A percentile compares a stretch with the other conserved stretches of the same genome.
Evolutionary conservation across 1,140 invertebrate species (phyloP).

Genomic region (Lucilia cuprina): DNA sequence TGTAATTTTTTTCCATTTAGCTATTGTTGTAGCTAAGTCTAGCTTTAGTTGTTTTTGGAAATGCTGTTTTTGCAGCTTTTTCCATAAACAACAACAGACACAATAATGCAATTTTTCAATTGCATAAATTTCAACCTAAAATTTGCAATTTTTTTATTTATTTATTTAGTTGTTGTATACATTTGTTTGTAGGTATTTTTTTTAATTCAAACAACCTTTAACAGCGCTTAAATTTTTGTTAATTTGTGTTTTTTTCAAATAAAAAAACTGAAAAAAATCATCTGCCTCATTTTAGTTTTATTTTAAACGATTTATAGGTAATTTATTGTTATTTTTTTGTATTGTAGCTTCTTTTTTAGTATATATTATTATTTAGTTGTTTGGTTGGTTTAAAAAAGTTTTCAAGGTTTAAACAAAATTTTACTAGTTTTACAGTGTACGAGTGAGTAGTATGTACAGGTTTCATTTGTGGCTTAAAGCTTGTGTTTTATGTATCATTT

Average conservation of each 20-base stretch:
- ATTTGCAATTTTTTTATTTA: background rate
- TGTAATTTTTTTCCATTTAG: background rate
- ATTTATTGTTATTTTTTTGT: background rate
- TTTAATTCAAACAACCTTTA: background rate
- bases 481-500: too few species aligned
- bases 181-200: background rate
- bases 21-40: background rate
- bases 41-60: background rate
- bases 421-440: background rate
- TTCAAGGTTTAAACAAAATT: constrained; percentile 2
- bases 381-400: background rate
- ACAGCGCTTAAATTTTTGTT: background rate
- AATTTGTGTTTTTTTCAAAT: background rate
- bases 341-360: background rate
- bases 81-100: background rate
- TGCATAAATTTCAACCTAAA: constrained; percentile 9
- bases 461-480: background rate
- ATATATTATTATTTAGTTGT: background rate
- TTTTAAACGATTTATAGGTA: constrained; percentile 1
- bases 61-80: background rate
- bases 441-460: background rate
- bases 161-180: background rate
- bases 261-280: background rate
- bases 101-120: background rate
- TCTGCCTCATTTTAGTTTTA: background rate